Conservation (phyloP, 2,113 vertebrate genomes). For the Rhabdornis inornatus region DNA sequence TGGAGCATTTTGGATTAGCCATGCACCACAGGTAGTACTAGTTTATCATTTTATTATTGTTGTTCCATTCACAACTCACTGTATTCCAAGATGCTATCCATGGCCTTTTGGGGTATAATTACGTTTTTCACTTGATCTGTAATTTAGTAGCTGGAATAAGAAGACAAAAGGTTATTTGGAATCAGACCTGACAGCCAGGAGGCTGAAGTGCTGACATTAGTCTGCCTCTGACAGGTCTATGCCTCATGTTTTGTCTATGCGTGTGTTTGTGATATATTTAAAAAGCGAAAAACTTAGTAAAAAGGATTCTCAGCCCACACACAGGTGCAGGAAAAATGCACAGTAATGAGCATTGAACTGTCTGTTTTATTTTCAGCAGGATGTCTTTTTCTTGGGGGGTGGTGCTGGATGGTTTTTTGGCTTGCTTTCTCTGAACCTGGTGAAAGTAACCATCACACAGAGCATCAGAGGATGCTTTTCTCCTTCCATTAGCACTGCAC, state of each 20-base stretch:
- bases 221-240: slow-evolving; percentile 14
- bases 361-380: neutral
- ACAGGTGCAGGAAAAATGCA: neutral
- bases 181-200: slow-evolving; percentile 44
- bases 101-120: slow-evolving; percentile 59
- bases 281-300: neutral
- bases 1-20: slow-evolving; percentile 17
- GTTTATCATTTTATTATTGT: slow-evolving; percentile 27
- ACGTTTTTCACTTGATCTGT: slow-evolving; percentile 55
- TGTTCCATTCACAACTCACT: slow-evolving; percentile 1
- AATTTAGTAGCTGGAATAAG: slow-evolving; percentile 59
- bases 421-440: neutral
- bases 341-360: neutral
- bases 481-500: neutral
- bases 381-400: neutral
- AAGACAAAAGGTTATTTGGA: slow-evolving; percentile 45
- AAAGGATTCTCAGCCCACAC: neutral
- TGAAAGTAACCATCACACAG: neutral
- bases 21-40: neutral
- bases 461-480: neutral
- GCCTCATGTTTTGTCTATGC: neutral
- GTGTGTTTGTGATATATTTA: neutral
- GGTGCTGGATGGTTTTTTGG: neutral
- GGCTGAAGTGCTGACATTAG: slow-evolving; percentile 13
- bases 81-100: slow-evolving; percentile 34